Evolutionary conservation across 2,113 vertebrate genomes (phyloP).

Genomic region (Mesitornis unicolor): DNA sequence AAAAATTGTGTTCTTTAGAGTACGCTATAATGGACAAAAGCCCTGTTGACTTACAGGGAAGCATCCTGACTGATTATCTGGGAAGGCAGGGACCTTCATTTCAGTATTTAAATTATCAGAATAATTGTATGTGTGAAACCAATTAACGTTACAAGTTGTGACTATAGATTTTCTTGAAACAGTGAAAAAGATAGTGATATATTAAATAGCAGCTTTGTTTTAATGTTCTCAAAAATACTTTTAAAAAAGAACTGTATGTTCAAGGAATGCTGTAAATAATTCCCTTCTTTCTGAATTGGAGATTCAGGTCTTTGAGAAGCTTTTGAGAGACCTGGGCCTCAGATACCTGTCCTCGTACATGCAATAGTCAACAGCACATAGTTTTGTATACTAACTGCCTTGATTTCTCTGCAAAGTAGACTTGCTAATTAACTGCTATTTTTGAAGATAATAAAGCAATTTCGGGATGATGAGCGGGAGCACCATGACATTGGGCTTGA

Average conservation of each 20-base stretch:
- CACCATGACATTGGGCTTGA: slow-evolving; percentile 91
- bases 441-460: slow-evolving; percentile 87
- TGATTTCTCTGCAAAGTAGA: background rate
- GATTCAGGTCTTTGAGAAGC: background rate
- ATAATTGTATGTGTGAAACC: background rate
- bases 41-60: background rate
- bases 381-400: background rate
- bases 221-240: background rate
- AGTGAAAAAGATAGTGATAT: background rate
- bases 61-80: background rate
- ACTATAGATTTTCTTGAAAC: background rate
- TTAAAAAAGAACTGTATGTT: background rate
- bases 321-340: background rate
- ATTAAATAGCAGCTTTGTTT: background rate
- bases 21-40: background rate
- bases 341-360: background rate
- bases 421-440: background rate
- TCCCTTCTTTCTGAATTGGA: background rate
- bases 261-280: background rate
- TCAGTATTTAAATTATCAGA: background rate
- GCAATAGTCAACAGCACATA: fast-evolving
- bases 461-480: slow-evolving; percentile 92
- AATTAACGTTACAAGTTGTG: background rate
- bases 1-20: background rate
- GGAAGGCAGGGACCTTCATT: background rate